Conservation (phyloP, 2,888 invertebrate species). For the Rutpela maculata region DNA sequence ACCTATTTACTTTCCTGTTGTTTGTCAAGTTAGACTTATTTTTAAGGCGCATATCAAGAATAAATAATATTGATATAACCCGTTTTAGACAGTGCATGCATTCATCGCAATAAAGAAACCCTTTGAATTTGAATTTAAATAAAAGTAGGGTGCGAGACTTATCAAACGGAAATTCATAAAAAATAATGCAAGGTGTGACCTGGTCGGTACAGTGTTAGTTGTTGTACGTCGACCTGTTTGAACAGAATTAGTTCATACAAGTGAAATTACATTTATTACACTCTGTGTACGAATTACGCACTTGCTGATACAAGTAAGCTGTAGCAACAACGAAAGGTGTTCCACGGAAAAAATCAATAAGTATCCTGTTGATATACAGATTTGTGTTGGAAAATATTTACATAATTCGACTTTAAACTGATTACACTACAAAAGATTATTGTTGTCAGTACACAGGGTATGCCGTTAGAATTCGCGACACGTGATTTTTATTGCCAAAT, state of each 20-base stretch:
- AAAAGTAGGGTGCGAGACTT: slow-evolving; percentile 41
- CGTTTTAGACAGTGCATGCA: slow-evolving; percentile 41
- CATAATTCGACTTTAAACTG: slow-evolving; percentile 15
- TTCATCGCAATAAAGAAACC: slow-evolving; percentile 41
- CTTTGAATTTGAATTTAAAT: slow-evolving; percentile 42
- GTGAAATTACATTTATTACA: slow-evolving; percentile 39
- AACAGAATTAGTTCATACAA: slow-evolving; percentile 43
- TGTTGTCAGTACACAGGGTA: neutral
- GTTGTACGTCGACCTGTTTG: slow-evolving; percentile 45
- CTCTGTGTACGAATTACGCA: slow-evolving; percentile 29
- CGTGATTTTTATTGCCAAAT: neutral
- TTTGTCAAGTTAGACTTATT: slow-evolving; percentile 37
- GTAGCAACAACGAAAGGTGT: slow-evolving; percentile 31
- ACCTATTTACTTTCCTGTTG: slow-evolving; percentile 29
- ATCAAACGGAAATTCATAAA: slow-evolving; percentile 43
- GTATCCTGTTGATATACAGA: slow-evolving; percentile 19
- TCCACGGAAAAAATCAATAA: slow-evolving; percentile 24
- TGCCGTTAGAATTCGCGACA: neutral
- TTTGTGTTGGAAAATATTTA: slow-evolving; percentile 15
- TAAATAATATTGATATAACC: slow-evolving; percentile 37
- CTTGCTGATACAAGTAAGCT: slow-evolving; percentile 24
- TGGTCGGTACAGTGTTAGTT: slow-evolving; percentile 39
- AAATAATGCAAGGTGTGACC: slow-evolving; percentile 40
- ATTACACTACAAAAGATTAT: neutral
- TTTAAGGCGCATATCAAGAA: slow-evolving; percentile 41